These are phyloP conservation scores for Leptopilina myrica DNA, from an alignment of 2,888 invertebrate species.

Conservation along the genomic window DNA sequence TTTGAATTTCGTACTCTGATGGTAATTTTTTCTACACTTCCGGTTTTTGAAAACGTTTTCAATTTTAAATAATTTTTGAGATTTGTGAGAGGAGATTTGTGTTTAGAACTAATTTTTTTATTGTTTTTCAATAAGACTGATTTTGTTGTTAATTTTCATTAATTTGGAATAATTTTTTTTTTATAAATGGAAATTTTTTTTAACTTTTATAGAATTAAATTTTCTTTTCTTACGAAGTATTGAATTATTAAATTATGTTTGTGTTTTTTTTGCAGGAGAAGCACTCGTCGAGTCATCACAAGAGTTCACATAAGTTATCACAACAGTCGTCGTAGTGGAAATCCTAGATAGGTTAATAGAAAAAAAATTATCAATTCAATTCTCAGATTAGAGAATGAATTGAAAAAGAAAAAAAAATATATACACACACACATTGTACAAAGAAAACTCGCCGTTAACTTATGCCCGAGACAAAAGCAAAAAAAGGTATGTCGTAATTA, in stretches of 20 bases:
- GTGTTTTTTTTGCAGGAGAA: conserved; percentile 71
- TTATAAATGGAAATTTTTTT: too few species aligned
- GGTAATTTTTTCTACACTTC: background rate
- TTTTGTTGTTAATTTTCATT: too few species aligned
- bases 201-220: too few species aligned
- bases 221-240: too few species aligned
- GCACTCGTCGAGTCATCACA: conserved; percentile 72
- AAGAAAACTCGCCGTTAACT: conserved; percentile 43
- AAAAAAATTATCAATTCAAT: conserved; percentile 31
- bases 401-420: conserved; percentile 44
- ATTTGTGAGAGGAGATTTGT: too few species aligned
- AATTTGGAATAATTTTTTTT: too few species aligned
- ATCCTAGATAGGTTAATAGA: conserved; percentile 42
- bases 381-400: conserved; percentile 20
- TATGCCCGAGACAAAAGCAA: conserved; percentile 19
- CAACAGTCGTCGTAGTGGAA: conserved; percentile 61
- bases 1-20: conserved; percentile 16
- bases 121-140: too few species aligned
- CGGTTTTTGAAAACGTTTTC: background rate
- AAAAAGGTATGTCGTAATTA: conserved; percentile 5
- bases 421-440: conserved; percentile 48
- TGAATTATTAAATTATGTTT: conserved; percentile 20
- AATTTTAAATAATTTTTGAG: background rate
- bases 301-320: conserved; percentile 64
- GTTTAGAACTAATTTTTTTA: too few species aligned